phyloP scores from a whole-genome alignment of 2,888 invertebrate genomes.

The Lepidocyrtoides sp. region DNA sequence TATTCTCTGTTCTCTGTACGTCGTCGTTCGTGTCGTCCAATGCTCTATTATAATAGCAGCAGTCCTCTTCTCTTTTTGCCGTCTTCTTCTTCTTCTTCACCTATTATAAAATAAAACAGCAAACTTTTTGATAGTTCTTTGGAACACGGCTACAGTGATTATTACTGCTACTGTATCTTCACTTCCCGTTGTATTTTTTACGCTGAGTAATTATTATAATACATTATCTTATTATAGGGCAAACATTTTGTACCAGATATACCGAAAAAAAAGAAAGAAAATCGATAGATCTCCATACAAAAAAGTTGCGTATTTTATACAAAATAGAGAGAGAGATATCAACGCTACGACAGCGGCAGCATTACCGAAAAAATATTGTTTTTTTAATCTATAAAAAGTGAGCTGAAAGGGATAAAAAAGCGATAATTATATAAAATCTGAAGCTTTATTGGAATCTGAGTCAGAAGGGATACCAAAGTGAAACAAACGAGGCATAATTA shows the following conservation, averaged over 20 bases:
- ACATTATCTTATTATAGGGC: not conserved
- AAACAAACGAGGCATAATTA: no score
- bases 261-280: not conserved
- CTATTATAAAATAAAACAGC: not conserved
- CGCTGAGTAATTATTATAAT: conserved; percentile 23
- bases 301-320: not conserved
- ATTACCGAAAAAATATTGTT: not conserved
- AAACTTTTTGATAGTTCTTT: not conserved
- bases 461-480: no score
- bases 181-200: conserved; percentile 33
- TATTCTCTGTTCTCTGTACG: conserved; percentile 22
- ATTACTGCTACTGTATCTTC: not conserved
- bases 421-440: not conserved
- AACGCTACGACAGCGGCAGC: not conserved
- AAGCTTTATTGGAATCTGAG: no score
- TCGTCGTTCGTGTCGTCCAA: conserved; percentile 22
- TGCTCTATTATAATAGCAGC: not conserved
- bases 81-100: not conserved
- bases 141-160: not conserved
- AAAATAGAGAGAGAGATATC: not conserved
- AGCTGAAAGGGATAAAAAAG: not conserved
- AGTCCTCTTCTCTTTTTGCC: not conserved
- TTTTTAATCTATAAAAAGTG: not conserved
- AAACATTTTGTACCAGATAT: not conserved
- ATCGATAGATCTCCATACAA: not conserved